Evolutionary conservation across 2,888 invertebrate genomes (phyloP).

Genomic region (Tenthredo livida): DNA sequence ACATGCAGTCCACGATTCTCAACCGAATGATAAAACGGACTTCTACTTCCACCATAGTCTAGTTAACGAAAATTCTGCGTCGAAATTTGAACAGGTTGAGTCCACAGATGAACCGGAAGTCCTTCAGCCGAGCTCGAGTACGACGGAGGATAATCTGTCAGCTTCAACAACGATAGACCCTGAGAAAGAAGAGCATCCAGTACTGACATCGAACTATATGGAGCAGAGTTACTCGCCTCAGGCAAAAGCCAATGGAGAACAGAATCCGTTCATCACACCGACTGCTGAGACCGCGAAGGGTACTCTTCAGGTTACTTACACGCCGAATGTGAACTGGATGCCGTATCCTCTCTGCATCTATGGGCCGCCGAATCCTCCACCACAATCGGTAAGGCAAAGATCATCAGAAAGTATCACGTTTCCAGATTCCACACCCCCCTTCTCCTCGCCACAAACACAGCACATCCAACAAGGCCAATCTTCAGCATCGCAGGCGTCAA

Average conservation of each 20-base stretch:
- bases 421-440: slow-evolving; percentile 55
- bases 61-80: not conserved
- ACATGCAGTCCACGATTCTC: not conserved
- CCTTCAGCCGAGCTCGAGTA: not conserved
- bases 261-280: slow-evolving; percentile 56
- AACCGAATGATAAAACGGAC: slow-evolving; percentile 5
- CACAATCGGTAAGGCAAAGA: slow-evolving; percentile 27
- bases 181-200: not conserved
- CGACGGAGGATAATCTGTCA: not conserved
- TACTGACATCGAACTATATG: not conserved
- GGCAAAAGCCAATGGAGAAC: slow-evolving; percentile 53
- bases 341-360: slow-evolving; percentile 68
- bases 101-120: not conserved
- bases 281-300: slow-evolving; percentile 69
- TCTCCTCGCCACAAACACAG: not conserved
- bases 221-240: not conserved
- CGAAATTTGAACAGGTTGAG: not conserved
- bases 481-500: slow-evolving; percentile 37
- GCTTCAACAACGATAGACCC: not conserved
- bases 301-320: slow-evolving; percentile 69
- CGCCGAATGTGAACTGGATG: slow-evolving; percentile 64
- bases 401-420: slow-evolving; percentile 53
- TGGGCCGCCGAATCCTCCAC: slow-evolving; percentile 57
- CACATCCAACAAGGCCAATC: slow-evolving; percentile 16
- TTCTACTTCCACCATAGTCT: slow-evolving; percentile 52